These are phyloP conservation scores for Brachylomia viminalis DNA, from an alignment of 2,888 invertebrate species.

Conservation along the genomic window DNA sequence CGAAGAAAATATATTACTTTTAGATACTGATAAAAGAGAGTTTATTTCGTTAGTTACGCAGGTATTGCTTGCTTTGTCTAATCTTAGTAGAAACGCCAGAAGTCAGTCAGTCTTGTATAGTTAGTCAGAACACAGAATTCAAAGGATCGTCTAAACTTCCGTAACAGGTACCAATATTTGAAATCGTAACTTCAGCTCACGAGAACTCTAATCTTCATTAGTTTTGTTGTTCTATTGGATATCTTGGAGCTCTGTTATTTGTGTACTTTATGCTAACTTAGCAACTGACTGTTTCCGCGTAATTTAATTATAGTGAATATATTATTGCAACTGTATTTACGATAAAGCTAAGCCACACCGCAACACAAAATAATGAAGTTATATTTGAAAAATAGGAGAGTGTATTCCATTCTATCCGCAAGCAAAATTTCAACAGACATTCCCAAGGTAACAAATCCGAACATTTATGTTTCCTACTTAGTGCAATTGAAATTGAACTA, in stretches of 20 bases:
- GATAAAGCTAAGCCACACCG: not conserved
- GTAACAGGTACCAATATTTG: slow-evolving; percentile 20
- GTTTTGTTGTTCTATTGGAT: slow-evolving; percentile 35
- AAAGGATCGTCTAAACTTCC: slow-evolving; percentile 42
- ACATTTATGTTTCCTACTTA: not conserved
- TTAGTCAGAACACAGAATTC: slow-evolving; percentile 24
- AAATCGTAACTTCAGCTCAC: slow-evolving; percentile 19
- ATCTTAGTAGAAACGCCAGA: slow-evolving; percentile 8
- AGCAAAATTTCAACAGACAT: not conserved
- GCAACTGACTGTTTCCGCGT: not conserved
- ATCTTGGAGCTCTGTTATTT: slow-evolving; percentile 8
- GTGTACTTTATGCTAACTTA: not conserved
- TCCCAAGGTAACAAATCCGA: not conserved
- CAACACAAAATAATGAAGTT: not conserved
- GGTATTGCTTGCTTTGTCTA: slow-evolving; percentile 18
- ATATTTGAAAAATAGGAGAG: not conserved
- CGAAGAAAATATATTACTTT: slow-evolving; percentile 17
- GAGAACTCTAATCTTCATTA: slow-evolving; percentile 33
- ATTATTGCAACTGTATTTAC: too few relatives aligned
- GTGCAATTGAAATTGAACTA: not conserved
- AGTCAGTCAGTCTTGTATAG: too few relatives aligned
- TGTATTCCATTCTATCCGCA: not conserved
- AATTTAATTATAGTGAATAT: not conserved
- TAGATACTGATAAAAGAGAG: slow-evolving; percentile 12
- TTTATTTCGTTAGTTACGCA: slow-evolving; percentile 16